Conservation (phyloP, 2,888 invertebrate species). For the Clepsis dumicolana region DNA sequence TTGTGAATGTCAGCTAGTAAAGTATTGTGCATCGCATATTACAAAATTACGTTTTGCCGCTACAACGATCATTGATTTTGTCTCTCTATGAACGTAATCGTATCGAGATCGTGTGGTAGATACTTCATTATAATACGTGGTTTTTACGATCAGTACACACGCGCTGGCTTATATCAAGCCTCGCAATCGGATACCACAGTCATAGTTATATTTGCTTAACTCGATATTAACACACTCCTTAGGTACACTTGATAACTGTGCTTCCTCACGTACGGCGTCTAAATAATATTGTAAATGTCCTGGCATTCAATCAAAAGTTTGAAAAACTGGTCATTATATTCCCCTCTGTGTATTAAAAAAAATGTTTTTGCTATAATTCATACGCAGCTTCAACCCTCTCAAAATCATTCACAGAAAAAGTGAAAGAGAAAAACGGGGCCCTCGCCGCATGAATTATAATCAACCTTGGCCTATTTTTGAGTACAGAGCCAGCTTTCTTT, state of each 20-base stretch:
- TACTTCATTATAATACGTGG: slow-evolving; percentile 43
- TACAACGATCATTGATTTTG: slow-evolving; percentile 58
- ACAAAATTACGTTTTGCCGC: slow-evolving; percentile 50
- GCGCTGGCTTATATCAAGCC: slow-evolving; percentile 35
- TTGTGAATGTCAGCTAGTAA: slow-evolving; percentile 72
- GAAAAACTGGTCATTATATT: slow-evolving; percentile 17
- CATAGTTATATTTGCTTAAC: slow-evolving; percentile 15
- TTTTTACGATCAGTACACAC: slow-evolving; percentile 46
- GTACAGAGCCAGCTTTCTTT: slow-evolving; percentile 40
- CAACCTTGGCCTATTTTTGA: slow-evolving; percentile 43
- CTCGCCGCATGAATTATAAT: slow-evolving; percentile 40
- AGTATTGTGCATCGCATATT: slow-evolving; percentile 64
- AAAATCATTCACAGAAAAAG: slow-evolving; percentile 43
- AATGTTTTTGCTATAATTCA: slow-evolving; percentile 39
- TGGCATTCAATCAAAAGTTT: slow-evolving; percentile 15
- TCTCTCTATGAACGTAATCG: slow-evolving; percentile 43
- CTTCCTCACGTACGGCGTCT: not conserved
- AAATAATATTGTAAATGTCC: slow-evolving; percentile 31
- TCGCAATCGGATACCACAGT: slow-evolving; percentile 7
- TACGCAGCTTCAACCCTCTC: slow-evolving; percentile 36
- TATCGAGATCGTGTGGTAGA: slow-evolving; percentile 38
- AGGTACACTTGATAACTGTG: slow-evolving; percentile 1
- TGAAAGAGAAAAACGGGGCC: slow-evolving; percentile 34
- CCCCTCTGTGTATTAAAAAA: slow-evolving; percentile 17
- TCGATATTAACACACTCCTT: slow-evolving; percentile 26